Conservation (phyloP, 2,888 invertebrate species). For the Rotaria macrura region DNA sequence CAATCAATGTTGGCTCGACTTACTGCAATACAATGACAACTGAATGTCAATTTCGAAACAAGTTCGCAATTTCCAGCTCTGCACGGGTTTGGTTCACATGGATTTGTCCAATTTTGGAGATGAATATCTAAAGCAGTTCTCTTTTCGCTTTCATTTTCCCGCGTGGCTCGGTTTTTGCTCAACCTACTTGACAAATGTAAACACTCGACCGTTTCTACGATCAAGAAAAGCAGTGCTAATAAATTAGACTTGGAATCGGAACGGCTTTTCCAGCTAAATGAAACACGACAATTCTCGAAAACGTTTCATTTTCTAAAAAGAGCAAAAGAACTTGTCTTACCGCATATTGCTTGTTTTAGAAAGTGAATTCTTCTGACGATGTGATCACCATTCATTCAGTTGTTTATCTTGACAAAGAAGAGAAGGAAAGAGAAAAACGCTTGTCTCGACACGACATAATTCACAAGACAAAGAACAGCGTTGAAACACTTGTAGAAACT, state of each 20-base stretch:
- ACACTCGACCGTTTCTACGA: background rate
- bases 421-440: background rate
- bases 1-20: background rate
- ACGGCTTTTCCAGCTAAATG: background rate
- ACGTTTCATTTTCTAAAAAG: background rate
- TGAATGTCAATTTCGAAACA: background rate
- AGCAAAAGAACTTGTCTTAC: background rate
- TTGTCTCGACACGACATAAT: background rate
- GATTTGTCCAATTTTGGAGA: slow-evolving; percentile 15
- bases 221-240: background rate
- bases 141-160: background rate
- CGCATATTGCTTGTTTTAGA: background rate
- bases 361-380: background rate
- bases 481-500: background rate
- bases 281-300: background rate
- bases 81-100: slow-evolving; percentile 18
- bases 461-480: too few species aligned
- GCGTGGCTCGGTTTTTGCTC: background rate
- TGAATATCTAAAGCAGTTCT: background rate
- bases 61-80: background rate
- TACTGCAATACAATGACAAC: slow-evolving; percentile 2
- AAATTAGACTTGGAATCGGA: background rate
- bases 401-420: background rate
- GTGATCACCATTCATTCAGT: background rate
- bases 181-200: background rate